These are phyloP conservation scores for Artemisiospiza belli DNA, from an alignment of 2,113 vertebrate genomes.

Conservation along the genomic window DNA sequence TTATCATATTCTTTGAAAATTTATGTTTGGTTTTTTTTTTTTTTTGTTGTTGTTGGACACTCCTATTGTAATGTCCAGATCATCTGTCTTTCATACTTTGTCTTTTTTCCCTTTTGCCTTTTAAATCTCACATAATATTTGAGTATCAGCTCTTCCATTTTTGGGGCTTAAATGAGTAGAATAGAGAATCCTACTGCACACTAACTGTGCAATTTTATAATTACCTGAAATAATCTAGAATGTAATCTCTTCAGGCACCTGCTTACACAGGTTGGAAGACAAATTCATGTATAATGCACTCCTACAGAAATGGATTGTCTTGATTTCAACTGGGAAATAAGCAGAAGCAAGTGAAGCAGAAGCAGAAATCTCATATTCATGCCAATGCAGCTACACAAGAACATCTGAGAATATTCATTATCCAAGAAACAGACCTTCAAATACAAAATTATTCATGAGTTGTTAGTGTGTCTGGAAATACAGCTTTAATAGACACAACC, in stretches of 20 bases:
- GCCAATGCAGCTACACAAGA: background rate
- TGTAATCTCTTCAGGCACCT: background rate
- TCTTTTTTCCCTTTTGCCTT: background rate
- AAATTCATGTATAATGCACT: background rate
- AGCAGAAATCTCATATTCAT: background rate
- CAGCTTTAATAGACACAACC: background rate
- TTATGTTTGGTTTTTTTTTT: background rate
- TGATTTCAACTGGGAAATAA: conserved; percentile 24
- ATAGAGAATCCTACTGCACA: background rate
- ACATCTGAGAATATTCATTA: conserved; percentile 17
- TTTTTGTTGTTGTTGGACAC: background rate
- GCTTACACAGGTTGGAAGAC: background rate
- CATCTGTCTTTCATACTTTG: background rate
- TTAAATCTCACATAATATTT: background rate
- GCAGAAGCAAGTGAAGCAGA: conserved; percentile 17
- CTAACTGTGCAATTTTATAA: background rate
- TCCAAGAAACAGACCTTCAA: background rate
- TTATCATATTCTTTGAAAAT: background rate
- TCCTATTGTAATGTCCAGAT: background rate
- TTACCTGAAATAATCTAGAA: background rate
- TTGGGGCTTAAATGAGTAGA: background rate
- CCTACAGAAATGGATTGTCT: background rate
- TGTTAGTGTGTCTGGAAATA: background rate
- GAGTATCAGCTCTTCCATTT: background rate
- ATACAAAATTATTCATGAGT: background rate